Evolutionary conservation across 2,797 vertebrate species (phyloP), one percentile per base, ranked within the genome.

Genomic region (Meriones psammophilus): DNA sequence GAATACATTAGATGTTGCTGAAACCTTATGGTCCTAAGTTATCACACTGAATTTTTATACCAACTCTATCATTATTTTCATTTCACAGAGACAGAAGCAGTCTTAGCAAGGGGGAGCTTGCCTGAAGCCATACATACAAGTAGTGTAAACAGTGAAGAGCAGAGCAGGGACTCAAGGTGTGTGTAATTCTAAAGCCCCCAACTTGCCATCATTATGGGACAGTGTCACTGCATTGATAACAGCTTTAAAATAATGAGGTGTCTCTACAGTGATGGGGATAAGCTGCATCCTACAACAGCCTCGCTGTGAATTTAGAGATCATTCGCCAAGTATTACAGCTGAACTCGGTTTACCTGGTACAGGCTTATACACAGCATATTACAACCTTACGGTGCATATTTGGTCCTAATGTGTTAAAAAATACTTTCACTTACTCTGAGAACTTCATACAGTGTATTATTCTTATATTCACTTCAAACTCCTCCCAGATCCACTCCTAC

Each of bases 61-160:
- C 24, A 80, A 73, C 18, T 17, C 15, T 26, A 77, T 18, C 62
- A 46, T 56, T 68, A 46, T 78, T 78, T 94, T 91, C 83, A 81
- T 73, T 74, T 95, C 68, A 91, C 28, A 95, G 22, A 68, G 69
- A 84, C 77, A 86, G 66, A 71, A 71, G 79, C 60, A 33, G 81
- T 64, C 22, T 62, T 28, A 39, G n/a, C 18, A 13, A 68, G 22
- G 64, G 66, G 73, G 74, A 88, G 36, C 76, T 22, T 22, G 42
- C 14, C 64, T 58, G 5, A 62, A 94, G 42, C 33, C 46, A 64
- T 3, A 7, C 20, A 69, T 12, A 14, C 8, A 33, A 81, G 62
- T 3, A 77, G 58, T 62, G 46, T 74, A 76, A 91, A 69, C 18
- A 86, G 64, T 78, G 62, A 93, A 86, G n/a, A 24, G 50, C 83